Percentiles rank a stretch among this genome's conserved stretches.
These are phyloP conservation scores for Sebastes fasciatus DNA, from an alignment of 2,113 vertebrate genomes.

Conservation along the genomic window DNA sequence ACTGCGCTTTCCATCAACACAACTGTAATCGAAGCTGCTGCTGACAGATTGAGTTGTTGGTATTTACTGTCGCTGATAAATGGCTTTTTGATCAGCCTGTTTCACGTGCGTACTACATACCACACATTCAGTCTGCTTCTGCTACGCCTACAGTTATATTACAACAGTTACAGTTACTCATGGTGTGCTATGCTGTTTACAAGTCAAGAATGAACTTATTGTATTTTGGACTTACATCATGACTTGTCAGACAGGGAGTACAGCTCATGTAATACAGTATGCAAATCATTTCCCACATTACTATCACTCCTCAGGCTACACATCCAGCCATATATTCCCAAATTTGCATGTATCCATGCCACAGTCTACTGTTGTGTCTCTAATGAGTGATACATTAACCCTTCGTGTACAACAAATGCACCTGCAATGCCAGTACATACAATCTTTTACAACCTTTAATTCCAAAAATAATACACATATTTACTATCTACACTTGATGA, in stretches of 20 bases:
- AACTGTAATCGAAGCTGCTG: constrained; percentile 19
- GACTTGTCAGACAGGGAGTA: background rate
- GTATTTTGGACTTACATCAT: background rate
- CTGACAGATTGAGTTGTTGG: constrained; percentile 16
- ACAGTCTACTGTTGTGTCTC: background rate
- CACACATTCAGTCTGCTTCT: background rate
- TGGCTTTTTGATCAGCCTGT: constrained; percentile 5
- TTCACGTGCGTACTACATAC: background rate
- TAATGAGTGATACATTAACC: background rate
- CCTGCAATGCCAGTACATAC: background rate
- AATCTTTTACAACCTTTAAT: too few relatives aligned
- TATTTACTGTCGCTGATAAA: constrained; percentile 13
- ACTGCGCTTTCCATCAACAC: constrained; percentile 1
- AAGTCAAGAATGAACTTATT: background rate
- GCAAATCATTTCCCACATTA: background rate
- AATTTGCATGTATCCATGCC: background rate
- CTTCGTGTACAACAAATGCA: background rate
- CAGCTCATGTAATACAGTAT: background rate
- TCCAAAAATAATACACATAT: background rate
- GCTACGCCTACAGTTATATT: background rate
- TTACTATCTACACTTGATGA: background rate
- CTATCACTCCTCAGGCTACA: background rate
- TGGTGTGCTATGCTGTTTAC: background rate
- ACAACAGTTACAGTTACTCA: background rate
- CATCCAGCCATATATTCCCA: background rate